A percentile compares a stretch with the other conserved stretches of the same genome.
phyloP scores from a whole-genome alignment of 2,797 vertebrate species.

The Varecia variegata region DNA sequence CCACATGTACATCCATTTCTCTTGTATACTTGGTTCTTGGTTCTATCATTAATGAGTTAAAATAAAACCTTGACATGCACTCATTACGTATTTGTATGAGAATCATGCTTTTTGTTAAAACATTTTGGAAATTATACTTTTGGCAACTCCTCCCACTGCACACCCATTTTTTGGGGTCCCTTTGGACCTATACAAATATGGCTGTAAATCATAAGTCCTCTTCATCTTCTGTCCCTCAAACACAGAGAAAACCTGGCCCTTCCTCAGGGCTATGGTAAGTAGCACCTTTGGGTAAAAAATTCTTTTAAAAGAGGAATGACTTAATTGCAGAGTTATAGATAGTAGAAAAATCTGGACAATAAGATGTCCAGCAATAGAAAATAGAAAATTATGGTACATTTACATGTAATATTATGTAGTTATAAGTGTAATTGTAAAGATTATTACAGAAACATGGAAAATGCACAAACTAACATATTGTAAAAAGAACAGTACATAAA shows the following conservation, averaged over 20 bases:
- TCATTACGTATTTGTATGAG: neutral
- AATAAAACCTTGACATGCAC: neutral
- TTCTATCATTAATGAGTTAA: slow-evolving; percentile 22
- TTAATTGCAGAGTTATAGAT: neutral
- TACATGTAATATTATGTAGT: neutral
- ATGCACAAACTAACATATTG: neutral
- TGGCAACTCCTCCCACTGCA: too few relatives aligned
- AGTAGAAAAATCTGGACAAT: neutral
- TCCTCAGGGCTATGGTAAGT: neutral
- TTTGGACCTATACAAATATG: neutral
- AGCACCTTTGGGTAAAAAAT: neutral
- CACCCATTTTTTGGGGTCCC: neutral
- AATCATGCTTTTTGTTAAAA: neutral
- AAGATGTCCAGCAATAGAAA: neutral
- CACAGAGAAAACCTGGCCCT: neutral
- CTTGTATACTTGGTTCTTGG: neutral
- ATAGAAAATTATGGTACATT: neutral
- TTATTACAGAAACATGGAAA: neutral
- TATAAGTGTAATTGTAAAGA: neutral
- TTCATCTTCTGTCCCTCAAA: neutral
- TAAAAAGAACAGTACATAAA: neutral
- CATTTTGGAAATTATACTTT: neutral
- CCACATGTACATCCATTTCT: neutral
- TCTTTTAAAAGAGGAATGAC: neutral
- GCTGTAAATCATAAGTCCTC: neutral